A percentile compares a stretch with the other conserved stretches of the same genome.
Conservation (phyloP, 1,140 invertebrate genomes). For the Mercenaria mercenaria region DNA sequence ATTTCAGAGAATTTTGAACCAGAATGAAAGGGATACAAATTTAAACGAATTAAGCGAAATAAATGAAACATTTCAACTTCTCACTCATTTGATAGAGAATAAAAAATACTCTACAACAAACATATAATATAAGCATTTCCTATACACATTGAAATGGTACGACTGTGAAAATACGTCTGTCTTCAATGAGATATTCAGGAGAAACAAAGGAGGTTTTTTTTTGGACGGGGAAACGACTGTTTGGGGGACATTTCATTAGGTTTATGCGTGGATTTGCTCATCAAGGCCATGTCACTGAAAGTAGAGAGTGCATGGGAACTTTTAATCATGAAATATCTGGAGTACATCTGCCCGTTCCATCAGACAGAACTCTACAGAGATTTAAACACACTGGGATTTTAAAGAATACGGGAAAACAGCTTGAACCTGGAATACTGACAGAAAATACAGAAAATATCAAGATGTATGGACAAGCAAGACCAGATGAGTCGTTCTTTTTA, state of each 20-base stretch:
- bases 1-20: too few species aligned
- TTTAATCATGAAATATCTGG: neutral
- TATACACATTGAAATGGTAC: neutral
- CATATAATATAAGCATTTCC: neutral
- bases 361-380: too few species aligned
- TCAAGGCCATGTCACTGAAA: neutral
- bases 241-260: conserved; percentile 26
- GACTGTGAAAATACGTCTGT: neutral
- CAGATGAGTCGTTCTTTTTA: neutral
- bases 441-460: neutral
- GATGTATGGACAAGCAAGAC: neutral
- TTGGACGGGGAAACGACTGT: conserved; percentile 19
- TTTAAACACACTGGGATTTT: too few species aligned
- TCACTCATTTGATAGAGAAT: neutral
- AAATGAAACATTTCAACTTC: neutral
- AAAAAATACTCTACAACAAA: neutral
- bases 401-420: too few species aligned
- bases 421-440: neutral
- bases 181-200: conserved; percentile 38
- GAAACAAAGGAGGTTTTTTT: conserved; percentile 34
- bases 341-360: neutral
- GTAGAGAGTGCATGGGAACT: neutral
- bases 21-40: too few species aligned
- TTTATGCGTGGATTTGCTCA: conserved; percentile 34
- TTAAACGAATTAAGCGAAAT: too few species aligned